Evolutionary conservation across 2,888 invertebrate species (phyloP).

Genomic region (Euphydryas editha): DNA sequence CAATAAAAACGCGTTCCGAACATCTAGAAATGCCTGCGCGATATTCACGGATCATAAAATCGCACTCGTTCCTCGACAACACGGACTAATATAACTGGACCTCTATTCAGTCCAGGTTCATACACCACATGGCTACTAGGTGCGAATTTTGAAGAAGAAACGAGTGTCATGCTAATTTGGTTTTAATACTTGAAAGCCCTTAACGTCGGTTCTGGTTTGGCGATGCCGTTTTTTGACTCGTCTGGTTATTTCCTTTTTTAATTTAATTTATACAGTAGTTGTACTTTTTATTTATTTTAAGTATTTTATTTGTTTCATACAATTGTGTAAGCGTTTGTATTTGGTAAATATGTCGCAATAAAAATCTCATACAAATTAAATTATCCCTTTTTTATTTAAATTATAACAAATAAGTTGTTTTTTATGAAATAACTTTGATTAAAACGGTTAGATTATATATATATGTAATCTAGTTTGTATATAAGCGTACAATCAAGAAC

Average conservation of each 20-base stretch:
- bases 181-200: conserved; percentile 58
- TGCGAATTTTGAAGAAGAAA: conserved; percentile 49
- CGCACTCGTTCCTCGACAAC: conserved; percentile 70
- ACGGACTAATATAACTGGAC: conserved; percentile 72
- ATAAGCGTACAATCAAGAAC: too few species aligned
- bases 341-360: too few species aligned
- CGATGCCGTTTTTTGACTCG: conserved; percentile 63
- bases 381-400: too few species aligned
- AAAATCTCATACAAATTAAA: too few species aligned
- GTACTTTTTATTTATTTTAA: not conserved
- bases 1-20: conserved; percentile 83
- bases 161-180: conserved; percentile 67
- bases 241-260: conserved; percentile 46
- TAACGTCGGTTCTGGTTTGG: conserved; percentile 58
- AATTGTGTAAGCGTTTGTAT: not conserved
- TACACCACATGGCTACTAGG: conserved; percentile 55
- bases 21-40: conserved; percentile 82
- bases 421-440: too few species aligned
- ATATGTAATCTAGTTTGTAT: too few species aligned
- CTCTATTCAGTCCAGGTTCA: conserved; percentile 54
- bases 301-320: too few species aligned
- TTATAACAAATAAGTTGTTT: too few species aligned
- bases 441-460: too few species aligned
- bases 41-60: conserved; percentile 84
- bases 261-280: conserved; percentile 27